phyloP scores from a whole-genome alignment of 1,140 invertebrate genomes.

The Chionoecetes opilio region DNA sequence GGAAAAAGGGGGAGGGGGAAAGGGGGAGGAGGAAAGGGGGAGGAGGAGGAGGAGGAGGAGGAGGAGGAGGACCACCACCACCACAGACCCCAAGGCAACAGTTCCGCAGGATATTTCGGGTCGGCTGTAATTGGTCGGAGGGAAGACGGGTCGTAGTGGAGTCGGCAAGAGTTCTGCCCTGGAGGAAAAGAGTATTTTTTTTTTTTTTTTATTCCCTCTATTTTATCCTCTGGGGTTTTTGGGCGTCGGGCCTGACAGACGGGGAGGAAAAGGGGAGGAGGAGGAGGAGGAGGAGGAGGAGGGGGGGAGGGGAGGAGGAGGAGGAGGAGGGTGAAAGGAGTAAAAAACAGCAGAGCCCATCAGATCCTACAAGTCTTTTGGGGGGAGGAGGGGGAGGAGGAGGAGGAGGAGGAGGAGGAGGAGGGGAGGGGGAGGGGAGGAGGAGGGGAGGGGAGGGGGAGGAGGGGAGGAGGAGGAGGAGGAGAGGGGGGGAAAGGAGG shows the following conservation, averaged over 20 bases:
- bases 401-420: no score
- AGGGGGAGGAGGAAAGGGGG: no score
- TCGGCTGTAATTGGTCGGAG: neutral
- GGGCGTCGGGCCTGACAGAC: constrained; percentile 3
- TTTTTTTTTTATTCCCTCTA: neutral
- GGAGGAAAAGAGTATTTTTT: neutral
- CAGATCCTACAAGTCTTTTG: no score
- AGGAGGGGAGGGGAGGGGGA: no score
- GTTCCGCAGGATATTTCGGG: constrained; percentile 4
- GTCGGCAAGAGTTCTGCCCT: neutral
- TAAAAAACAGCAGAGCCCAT: no score
- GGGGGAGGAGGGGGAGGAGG: no score
- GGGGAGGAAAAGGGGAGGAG: neutral
- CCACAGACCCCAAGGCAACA: constrained; percentile 10
- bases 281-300: neutral
- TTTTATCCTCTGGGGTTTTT: neutral
- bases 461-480: no score
- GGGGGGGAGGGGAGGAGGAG: neutral
- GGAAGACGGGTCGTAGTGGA: neutral
- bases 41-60: neutral
- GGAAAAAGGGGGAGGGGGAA: neutral
- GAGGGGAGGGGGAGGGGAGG: no score
- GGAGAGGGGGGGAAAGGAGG: no score
- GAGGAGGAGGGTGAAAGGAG: neutral
- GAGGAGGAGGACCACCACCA: neutral